Percentiles rank a stretch among this genome's conserved stretches.
These are phyloP conservation scores for Papilio polyxenes DNA, from an alignment of 1,140 invertebrate genomes.

Conservation along the genomic window DNA sequence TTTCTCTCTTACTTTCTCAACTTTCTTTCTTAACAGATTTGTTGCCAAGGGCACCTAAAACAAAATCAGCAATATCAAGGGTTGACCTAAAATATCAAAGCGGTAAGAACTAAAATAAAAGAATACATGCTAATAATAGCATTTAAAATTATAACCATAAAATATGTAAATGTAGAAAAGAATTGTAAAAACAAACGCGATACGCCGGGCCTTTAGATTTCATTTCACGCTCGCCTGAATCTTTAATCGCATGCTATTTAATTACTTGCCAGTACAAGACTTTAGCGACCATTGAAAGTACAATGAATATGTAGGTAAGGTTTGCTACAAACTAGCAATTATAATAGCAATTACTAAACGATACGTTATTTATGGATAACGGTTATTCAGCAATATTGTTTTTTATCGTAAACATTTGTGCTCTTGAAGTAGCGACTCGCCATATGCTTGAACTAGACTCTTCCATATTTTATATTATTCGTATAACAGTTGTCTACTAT, in stretches of 20 bases:
- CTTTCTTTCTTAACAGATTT: too few relatives aligned
- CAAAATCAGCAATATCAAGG: too few relatives aligned
- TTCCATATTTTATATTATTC: too few relatives aligned
- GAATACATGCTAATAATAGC: neutral
- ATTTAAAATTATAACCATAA: neutral
- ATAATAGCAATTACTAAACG: neutral
- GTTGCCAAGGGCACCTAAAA: too few relatives aligned
- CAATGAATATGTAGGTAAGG: conserved; percentile 40
- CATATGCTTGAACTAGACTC: too few relatives aligned
- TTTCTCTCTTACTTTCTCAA: too few relatives aligned
- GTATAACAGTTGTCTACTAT: too few relatives aligned
- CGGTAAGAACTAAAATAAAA: neutral
- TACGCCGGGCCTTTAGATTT: conserved; percentile 46
- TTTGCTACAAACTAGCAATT: neutral
- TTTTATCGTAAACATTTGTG: too few relatives aligned
- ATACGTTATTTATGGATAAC: neutral
- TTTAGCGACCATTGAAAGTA: conserved; percentile 57
- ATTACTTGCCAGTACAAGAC: conserved; percentile 51
- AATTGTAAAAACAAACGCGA: conserved; percentile 21
- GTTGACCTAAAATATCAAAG: neutral
- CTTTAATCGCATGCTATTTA: conserved; percentile 66
- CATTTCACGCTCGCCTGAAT: conserved; percentile 67
- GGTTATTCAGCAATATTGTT: too few relatives aligned
- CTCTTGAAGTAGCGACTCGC: too few relatives aligned
- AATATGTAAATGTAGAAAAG: conserved; percentile 15